A percentile compares a stretch with the other conserved stretches of the same genome.
Evolutionary conservation across 2,797 vertebrate species (phyloP).

Genomic region (Chrosomus eos): DNA sequence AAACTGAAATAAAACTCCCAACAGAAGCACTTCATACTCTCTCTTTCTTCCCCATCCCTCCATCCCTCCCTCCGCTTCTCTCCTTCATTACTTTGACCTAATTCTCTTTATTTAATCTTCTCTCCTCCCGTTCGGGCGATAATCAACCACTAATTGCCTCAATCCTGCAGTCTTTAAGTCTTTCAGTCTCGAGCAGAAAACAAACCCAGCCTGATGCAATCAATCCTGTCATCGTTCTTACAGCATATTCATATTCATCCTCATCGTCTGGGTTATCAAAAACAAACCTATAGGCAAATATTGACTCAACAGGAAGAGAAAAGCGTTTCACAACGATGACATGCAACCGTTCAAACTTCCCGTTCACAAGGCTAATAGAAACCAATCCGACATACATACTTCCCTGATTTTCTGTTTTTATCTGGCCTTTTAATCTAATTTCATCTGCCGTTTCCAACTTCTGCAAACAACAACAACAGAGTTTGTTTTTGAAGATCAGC

Average conservation of each 20-base stretch:
- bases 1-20: neutral
- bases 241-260: too few relatives aligned
- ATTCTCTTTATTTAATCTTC: slow-evolving; percentile 80
- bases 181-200: slow-evolving; percentile 62
- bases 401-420: neutral
- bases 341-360: neutral
- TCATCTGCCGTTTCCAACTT: neutral
- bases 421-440: neutral
- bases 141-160: slow-evolving; percentile 78
- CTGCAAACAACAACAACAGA: neutral
- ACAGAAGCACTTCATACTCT: neutral
- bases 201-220: slow-evolving; percentile 46
- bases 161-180: slow-evolving; percentile 76
- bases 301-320: slow-evolving; percentile 14
- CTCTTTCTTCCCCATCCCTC: slow-evolving; percentile 27
- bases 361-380: neutral
- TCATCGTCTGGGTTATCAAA: neutral
- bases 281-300: slow-evolving; percentile 11
- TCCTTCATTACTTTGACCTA: slow-evolving; percentile 78
- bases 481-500: neutral
- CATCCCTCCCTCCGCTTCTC: slow-evolving; percentile 49
- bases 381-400: neutral
- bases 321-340: neutral
- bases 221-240: neutral
- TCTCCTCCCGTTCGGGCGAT: slow-evolving; percentile 67